Evolutionary conservation across 1,140 invertebrate species (phyloP), one percentile per base, ranked within the genome.

Genomic region (Scaptodrosophila lebanonensis): DNA sequence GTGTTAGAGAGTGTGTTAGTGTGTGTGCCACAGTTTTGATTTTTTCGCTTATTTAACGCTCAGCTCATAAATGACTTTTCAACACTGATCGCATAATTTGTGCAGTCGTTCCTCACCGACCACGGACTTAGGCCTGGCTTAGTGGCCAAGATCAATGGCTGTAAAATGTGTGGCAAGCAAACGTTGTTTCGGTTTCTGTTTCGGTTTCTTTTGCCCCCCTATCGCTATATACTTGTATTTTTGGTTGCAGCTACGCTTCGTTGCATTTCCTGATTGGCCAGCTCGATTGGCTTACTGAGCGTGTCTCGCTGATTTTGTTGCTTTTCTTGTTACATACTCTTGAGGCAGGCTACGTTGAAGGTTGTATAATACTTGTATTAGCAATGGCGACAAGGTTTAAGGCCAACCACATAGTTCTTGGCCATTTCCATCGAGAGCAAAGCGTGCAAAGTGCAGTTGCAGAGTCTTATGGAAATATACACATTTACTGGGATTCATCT

Each of bases 141-240:
- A 50, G 63, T 59, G 44, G 69, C 69, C 69, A 73, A 73, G 69
- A 73, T 73, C 69, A 73, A 73, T 73, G 69, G 69, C 63, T 67
- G 73, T 73, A 68, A 67, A 67, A 67, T 64, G 58, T 63, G 51
- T 51, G n/a, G n/a, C n/a, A n/a, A n/a, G n/a, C n/a, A n/a, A n/a
- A n/a, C n/a, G n/a, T n/a, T n/a, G n/a, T n/a, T n/a, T 33, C 52
- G 35, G 42, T 29, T 50, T 69, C 52, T 43, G 52, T 45, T 64
- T 69, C 32, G 38, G 25, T 25, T 32, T 12, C 8, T 49, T 18
- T 44, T 44, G 13, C 20, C 18, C 13, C 12, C 17, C 7, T 15
- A 29, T 44, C 6, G 6, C 29, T 30, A 32, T 45, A 8, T 11
- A 45, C 11, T 7, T 33, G 3, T 9, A 5, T 54, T 58, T 50